Evolutionary conservation across 2,113 vertebrate species (phyloP).

Genomic region (Tragelaphus buxtoni): DNA sequence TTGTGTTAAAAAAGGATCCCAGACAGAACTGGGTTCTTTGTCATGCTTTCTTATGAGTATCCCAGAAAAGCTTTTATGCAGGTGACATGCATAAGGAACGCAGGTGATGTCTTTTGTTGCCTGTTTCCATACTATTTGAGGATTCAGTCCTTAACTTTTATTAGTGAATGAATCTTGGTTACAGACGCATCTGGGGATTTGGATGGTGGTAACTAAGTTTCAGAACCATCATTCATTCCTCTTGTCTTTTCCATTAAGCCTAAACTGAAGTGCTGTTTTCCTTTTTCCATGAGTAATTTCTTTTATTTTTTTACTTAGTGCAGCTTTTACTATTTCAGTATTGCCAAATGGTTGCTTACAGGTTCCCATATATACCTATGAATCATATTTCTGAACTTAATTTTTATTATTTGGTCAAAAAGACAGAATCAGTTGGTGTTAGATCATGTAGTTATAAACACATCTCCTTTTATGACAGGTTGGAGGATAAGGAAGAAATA

Average conservation of each 20-base stretch:
- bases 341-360: not conserved
- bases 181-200: not conserved
- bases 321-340: not conserved
- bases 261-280: not conserved
- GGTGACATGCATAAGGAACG: not conserved
- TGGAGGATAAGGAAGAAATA: constrained; percentile 98
- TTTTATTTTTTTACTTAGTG: not conserved
- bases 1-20: not conserved
- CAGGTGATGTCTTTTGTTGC: not conserved
- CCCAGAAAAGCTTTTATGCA: not conserved
- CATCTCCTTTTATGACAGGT: constrained; percentile 79
- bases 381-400: not conserved
- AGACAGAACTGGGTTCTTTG: not conserved
- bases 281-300: not conserved
- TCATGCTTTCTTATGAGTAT: not conserved
- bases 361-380: not conserved
- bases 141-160: not conserved
- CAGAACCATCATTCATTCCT: not conserved
- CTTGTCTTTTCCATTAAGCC: not conserved
- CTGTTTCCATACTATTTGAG: not conserved
- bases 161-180: not conserved
- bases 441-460: not conserved
- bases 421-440: not conserved
- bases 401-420: not conserved
- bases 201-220: not conserved